These are phyloP conservation scores for Microcaecilia unicolor DNA, from an alignment of 2,797 vertebrate genomes.

Conservation along the genomic window DNA sequence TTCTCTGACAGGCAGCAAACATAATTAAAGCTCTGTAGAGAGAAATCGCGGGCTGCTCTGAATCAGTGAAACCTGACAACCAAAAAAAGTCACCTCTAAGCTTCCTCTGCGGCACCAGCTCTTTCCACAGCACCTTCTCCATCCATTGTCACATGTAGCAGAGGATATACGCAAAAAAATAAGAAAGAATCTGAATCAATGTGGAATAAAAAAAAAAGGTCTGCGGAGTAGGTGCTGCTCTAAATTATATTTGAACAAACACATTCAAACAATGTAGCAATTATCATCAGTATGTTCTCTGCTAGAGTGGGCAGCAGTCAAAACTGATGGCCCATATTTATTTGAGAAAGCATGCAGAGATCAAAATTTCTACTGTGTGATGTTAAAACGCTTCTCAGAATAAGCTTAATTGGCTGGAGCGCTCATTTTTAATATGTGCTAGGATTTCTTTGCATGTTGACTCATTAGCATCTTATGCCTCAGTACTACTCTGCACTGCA, in stretches of 20 bases:
- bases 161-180: slow-evolving; percentile 12
- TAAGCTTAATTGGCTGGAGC: background rate
- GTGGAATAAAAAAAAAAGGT: too few species aligned
- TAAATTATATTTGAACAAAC: background rate
- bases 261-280: background rate
- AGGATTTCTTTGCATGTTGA: background rate
- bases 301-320: background rate
- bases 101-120: background rate
- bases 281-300: background rate
- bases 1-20: slow-evolving; percentile 18
- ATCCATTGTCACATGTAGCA: slow-evolving; percentile 10
- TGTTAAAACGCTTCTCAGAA: background rate
- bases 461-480: too few species aligned
- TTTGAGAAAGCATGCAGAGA: background rate
- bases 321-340: background rate
- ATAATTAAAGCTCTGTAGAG: slow-evolving; percentile 25
- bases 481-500: too few species aligned
- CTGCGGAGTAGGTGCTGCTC: too few species aligned
- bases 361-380: background rate
- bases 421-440: background rate
- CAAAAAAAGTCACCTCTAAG: slow-evolving; percentile 15
- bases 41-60: slow-evolving; percentile 11
- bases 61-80: slow-evolving; percentile 24
- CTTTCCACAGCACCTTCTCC: slow-evolving; percentile 1
- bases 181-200: slow-evolving; percentile 8